Evolutionary conservation across 2,888 invertebrate genomes (phyloP).

Genomic region (Saturnia pavonia): DNA sequence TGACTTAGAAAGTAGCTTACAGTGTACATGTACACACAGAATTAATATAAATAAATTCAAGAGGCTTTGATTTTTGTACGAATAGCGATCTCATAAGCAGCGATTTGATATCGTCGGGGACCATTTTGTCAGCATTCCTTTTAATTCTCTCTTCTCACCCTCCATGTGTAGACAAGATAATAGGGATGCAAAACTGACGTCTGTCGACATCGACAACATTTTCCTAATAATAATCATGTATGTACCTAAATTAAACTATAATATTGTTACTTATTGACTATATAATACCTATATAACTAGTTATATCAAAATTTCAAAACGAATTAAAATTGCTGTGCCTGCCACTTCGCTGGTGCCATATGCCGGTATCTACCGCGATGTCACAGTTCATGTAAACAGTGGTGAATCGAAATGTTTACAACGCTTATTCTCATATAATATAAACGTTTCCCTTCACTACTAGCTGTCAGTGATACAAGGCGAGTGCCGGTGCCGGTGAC

Average conservation of each 20-base stretch:
- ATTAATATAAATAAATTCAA: not conserved
- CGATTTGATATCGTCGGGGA: conserved; percentile 9
- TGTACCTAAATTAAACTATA: not conserved
- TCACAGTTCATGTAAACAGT: too few species aligned
- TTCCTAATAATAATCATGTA: not conserved
- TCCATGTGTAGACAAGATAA: not conserved
- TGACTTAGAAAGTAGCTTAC: too few species aligned
- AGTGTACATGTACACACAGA: too few species aligned
- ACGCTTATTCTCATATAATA: not conserved
- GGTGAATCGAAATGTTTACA: too few species aligned
- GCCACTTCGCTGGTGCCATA: too few species aligned
- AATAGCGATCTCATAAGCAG: conserved; percentile 2
- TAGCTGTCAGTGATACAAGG: not conserved
- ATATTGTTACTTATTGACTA: not conserved
- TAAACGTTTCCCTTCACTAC: not conserved
- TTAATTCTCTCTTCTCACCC: conserved; percentile 11
- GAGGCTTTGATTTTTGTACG: not conserved
- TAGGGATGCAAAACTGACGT: not conserved
- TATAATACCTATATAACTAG: too few species aligned
- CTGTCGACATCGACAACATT: not conserved
- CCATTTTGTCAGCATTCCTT: conserved; percentile 14
- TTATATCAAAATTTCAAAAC: too few species aligned
- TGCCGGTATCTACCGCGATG: too few species aligned
- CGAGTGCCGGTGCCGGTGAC: conserved; percentile 6
- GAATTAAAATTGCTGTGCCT: too few species aligned